Evolutionary conservation across 2,888 invertebrate genomes (phyloP).

Genomic region (Mythimna vitellina): DNA sequence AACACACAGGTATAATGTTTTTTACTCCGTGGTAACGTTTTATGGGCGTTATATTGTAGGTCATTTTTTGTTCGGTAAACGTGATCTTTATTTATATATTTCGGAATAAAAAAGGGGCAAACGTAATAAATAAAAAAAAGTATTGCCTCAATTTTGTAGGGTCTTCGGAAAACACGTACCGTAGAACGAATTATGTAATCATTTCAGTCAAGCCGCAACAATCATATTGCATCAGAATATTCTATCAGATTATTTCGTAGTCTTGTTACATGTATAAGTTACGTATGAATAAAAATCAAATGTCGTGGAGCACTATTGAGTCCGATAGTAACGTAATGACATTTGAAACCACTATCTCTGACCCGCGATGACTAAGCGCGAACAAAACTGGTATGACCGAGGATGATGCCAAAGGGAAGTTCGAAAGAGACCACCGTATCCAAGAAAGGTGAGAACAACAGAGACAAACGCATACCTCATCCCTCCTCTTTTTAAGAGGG

Average conservation of each 20-base stretch:
- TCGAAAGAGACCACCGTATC: conserved; percentile 69
- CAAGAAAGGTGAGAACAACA: conserved; percentile 60
- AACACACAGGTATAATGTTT: conserved; percentile 55
- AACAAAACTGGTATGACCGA: conserved; percentile 81
- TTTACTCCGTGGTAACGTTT: conserved; percentile 48
- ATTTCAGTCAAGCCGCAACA: conserved; percentile 66
- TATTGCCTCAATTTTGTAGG: conserved; percentile 51
- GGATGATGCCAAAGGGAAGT: conserved; percentile 76
- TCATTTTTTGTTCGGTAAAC: conserved; percentile 63
- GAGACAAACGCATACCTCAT: conserved; percentile 70
- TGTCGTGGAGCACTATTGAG: conserved; percentile 69
- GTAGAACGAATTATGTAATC: conserved; percentile 62
- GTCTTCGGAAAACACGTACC: conserved; percentile 60
- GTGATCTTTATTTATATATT: conserved; percentile 53
- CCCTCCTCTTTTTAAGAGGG: conserved; percentile 79
- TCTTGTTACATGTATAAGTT: conserved; percentile 65
- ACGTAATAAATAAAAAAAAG: conserved; percentile 45
- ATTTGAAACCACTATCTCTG: conserved; percentile 83
- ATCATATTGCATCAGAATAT: conserved; percentile 70
- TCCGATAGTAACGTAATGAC: conserved; percentile 78
- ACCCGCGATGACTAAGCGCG: conserved; percentile 85
- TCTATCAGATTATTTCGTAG: conserved; percentile 65
- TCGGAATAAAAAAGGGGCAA: conserved; percentile 51
- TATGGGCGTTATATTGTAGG: conserved; percentile 54
- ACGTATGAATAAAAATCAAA: conserved; percentile 67